Conservation (phyloP, 1,140 invertebrate genomes). For the Lucilia sericata region DNA sequence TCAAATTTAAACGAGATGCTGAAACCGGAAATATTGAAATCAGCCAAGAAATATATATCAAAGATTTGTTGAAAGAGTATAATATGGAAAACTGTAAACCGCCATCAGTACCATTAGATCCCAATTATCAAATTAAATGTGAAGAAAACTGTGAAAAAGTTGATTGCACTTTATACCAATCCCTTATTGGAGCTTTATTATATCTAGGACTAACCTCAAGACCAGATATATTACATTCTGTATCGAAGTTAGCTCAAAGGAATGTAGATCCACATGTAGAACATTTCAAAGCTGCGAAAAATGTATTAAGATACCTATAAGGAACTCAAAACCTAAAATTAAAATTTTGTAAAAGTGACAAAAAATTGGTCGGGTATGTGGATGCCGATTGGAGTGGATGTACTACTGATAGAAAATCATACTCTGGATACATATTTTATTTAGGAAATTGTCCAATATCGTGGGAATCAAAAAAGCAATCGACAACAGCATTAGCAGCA, state of each 20-base stretch:
- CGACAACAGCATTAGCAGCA: not conserved
- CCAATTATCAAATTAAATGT: not conserved
- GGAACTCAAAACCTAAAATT: too few relatives aligned
- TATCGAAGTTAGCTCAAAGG: not conserved
- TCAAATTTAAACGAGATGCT: too few relatives aligned
- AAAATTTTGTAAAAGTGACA: too few relatives aligned
- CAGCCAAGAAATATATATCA: too few relatives aligned
- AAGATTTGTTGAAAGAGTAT: too few relatives aligned
- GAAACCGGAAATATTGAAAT: too few relatives aligned
- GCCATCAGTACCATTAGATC: not conserved
- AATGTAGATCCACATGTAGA: not conserved
- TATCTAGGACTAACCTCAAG: not conserved
- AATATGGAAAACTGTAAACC: too few relatives aligned
- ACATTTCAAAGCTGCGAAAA: too few relatives aligned
- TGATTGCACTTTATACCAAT: not conserved
- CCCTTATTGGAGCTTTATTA: not conserved
- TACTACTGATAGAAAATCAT: too few relatives aligned
- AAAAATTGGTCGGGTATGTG: too few relatives aligned
- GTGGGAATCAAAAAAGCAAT: conserved; percentile 30
- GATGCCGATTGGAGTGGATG: too few relatives aligned
- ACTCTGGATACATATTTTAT: not conserved
- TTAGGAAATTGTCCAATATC: not conserved
- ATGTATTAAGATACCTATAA: too few relatives aligned
- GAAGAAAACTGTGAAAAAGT: not conserved
- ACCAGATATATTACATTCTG: not conserved